Evolutionary conservation across 2,888 invertebrate genomes (phyloP).

Genomic region (Andrena bucephala): DNA sequence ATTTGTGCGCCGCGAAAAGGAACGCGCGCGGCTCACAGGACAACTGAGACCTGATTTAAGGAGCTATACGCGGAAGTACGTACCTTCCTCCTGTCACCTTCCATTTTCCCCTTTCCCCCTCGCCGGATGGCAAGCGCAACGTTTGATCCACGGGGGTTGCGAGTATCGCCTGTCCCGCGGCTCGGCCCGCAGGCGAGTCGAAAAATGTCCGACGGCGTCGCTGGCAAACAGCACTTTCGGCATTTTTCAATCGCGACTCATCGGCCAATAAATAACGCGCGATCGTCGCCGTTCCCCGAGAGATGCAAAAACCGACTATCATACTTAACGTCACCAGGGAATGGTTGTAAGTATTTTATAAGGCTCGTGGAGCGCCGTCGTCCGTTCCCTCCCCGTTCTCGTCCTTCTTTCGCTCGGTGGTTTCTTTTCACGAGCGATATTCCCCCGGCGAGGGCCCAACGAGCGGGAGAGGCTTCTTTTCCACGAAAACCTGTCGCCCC

Average conservation of each 20-base stretch:
- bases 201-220: slow-evolving; percentile 19
- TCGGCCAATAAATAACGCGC: slow-evolving; percentile 40
- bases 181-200: slow-evolving; percentile 13
- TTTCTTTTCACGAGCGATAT: slow-evolving; percentile 33
- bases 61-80: slow-evolving; percentile 58
- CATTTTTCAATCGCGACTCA: slow-evolving; percentile 14
- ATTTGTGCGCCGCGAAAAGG: slow-evolving; percentile 66
- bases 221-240: slow-evolving; percentile 29
- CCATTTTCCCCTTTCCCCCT: slow-evolving; percentile 9
- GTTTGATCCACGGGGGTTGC: slow-evolving; percentile 1
- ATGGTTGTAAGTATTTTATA: slow-evolving; percentile 50
- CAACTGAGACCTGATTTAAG: slow-evolving; percentile 77
- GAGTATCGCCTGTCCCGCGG: background rate
- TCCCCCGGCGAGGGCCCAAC: slow-evolving; percentile 17
- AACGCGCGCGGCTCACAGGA: slow-evolving; percentile 66
- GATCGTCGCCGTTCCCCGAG: slow-evolving; percentile 18
- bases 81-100: background rate
- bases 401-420: background rate
- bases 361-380: background rate
- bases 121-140: background rate
- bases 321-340: slow-evolving; percentile 53
- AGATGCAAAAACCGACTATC: slow-evolving; percentile 52
- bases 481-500: slow-evolving; percentile 56
- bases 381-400: background rate
- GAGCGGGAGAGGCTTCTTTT: slow-evolving; percentile 38